A percentile compares a stretch with the other conserved stretches of the same genome.
These are phyloP conservation scores for Drosophila paracracens DNA, from an alignment of 2,888 invertebrate genomes.

Conservation along the genomic window DNA sequence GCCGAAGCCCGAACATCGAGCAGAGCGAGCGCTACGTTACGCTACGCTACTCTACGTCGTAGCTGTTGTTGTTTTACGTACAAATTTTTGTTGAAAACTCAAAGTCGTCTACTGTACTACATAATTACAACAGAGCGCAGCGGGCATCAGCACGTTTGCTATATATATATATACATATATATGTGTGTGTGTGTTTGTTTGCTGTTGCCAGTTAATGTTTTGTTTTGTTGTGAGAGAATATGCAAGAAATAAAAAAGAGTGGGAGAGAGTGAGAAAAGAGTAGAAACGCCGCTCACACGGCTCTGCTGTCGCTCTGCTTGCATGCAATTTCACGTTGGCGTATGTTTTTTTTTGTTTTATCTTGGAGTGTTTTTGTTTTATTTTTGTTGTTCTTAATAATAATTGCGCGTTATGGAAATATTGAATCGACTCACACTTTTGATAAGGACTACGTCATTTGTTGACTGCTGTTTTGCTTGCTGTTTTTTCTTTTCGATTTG, in stretches of 20 bases:
- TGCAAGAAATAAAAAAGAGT: conserved; percentile 27
- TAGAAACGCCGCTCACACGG: conserved; percentile 21
- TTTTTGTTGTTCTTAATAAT: conserved; percentile 44
- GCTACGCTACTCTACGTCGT: conserved; percentile 40
- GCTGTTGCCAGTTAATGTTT: conserved; percentile 68
- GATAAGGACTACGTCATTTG: conserved; percentile 34
- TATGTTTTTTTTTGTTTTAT: conserved; percentile 40
- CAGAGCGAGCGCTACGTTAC: conserved; percentile 24
- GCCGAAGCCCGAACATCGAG: conserved; percentile 10
- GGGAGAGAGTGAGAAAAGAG: conserved; percentile 14
- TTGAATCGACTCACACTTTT: conserved; percentile 28
- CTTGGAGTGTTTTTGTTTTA: conserved; percentile 5
- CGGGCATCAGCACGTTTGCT: conserved; percentile 58
- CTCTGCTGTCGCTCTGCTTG: conserved; percentile 4
- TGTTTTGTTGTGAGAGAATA: conserved; percentile 75
- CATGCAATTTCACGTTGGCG: conserved; percentile 52
- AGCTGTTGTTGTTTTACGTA: conserved; percentile 59
- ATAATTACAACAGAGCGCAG: conserved; percentile 69
- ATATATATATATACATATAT: conserved; percentile 11
- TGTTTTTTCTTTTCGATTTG: conserved; percentile 27
- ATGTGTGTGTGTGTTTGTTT: conserved; percentile 18
- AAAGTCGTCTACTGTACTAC: conserved; percentile 79
- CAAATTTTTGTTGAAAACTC: conserved; percentile 77
- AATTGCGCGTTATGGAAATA: conserved; percentile 59
- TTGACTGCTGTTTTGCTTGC: conserved; percentile 20